Evolutionary conservation across 2,113 vertebrate species (phyloP).

Genomic region (Euleptes europaea): DNA sequence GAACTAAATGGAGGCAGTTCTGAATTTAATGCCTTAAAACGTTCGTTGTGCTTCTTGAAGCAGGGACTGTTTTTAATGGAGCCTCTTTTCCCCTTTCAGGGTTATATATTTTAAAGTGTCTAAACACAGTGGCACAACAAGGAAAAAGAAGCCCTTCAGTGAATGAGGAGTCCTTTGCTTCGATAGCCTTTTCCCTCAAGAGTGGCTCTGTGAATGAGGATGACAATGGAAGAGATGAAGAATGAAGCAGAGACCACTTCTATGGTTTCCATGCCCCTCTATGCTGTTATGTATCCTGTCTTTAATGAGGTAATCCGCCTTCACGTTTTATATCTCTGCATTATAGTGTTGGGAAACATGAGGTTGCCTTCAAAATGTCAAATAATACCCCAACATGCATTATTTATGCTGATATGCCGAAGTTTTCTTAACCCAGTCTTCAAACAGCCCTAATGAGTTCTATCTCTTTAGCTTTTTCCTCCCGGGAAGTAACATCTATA

Average conservation of each 20-base stretch:
- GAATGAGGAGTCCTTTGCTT: conserved; percentile 81
- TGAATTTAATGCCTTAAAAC: not conserved
- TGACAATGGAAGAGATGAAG: conserved; percentile 98
- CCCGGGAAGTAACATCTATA: not conserved
- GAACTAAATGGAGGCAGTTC: not conserved
- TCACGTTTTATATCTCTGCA: not conserved
- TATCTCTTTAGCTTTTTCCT: not conserved
- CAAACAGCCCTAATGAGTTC: not conserved
- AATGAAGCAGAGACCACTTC: conserved; percentile 93
- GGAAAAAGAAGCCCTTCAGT: conserved; percentile 67
- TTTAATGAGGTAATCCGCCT: conserved; percentile 85
- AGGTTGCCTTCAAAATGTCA: not conserved
- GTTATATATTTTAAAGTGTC: conserved; percentile 37
- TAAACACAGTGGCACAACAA: conserved; percentile 58
- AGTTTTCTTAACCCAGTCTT: not conserved
- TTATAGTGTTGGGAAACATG: not conserved
- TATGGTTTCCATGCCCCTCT: conserved; percentile 92
- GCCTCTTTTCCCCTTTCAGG: conserved; percentile 46
- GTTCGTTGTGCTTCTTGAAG: not conserved
- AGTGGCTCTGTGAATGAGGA: conserved; percentile 90
- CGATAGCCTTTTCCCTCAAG: conserved; percentile 79
- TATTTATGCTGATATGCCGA: not conserved
- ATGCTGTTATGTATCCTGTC: conserved; percentile 94
- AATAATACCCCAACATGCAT: not conserved
- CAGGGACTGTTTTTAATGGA: not conserved